A percentile compares a stretch with the other conserved stretches of the same genome.
These are phyloP conservation scores for Phalera bucephala DNA, from an alignment of 2,888 invertebrate genomes.

Conservation along the genomic window DNA sequence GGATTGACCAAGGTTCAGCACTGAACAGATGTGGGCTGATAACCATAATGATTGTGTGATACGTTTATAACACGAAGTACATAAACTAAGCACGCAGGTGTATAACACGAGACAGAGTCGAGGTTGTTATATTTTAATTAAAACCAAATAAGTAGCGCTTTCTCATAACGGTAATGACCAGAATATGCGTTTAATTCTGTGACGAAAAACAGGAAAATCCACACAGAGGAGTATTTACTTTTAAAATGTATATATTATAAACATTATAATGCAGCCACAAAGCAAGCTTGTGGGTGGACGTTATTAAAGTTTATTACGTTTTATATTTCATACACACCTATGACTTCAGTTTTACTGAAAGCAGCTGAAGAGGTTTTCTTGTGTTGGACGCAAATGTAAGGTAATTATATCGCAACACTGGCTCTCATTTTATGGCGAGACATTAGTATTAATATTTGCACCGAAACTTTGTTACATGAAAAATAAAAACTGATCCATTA, in stretches of 20 bases:
- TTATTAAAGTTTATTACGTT: slow-evolving; percentile 6
- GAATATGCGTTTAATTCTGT: neutral
- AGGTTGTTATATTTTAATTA: too few relatives aligned
- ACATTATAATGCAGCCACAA: neutral
- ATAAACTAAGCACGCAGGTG: too few relatives aligned
- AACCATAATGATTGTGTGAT: too few relatives aligned
- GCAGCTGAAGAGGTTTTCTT: slow-evolving; percentile 36
- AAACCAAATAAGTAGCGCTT: too few relatives aligned
- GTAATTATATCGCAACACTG: slow-evolving; percentile 55
- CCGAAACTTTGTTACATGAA: slow-evolving; percentile 54
- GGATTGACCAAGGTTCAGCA: too few relatives aligned
- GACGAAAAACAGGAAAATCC: slow-evolving; percentile 6
- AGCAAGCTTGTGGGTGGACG: neutral
- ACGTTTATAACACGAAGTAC: too few relatives aligned
- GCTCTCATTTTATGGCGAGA: slow-evolving; percentile 40
- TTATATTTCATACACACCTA: slow-evolving; percentile 8
- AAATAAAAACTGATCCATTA: slow-evolving; percentile 61
- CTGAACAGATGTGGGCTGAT: too few relatives aligned
- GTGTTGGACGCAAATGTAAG: slow-evolving; percentile 43
- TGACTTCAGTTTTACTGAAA: slow-evolving; percentile 31
- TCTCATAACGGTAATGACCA: too few relatives aligned
- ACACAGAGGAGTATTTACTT: neutral
- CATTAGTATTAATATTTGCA: slow-evolving; percentile 62
- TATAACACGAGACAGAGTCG: too few relatives aligned
- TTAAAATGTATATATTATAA: neutral